Evolutionary conservation across 1,140 invertebrate genomes (phyloP), one percentile per base, ranked within the genome.

Genomic region (Melipona quadrifasciata): DNA sequence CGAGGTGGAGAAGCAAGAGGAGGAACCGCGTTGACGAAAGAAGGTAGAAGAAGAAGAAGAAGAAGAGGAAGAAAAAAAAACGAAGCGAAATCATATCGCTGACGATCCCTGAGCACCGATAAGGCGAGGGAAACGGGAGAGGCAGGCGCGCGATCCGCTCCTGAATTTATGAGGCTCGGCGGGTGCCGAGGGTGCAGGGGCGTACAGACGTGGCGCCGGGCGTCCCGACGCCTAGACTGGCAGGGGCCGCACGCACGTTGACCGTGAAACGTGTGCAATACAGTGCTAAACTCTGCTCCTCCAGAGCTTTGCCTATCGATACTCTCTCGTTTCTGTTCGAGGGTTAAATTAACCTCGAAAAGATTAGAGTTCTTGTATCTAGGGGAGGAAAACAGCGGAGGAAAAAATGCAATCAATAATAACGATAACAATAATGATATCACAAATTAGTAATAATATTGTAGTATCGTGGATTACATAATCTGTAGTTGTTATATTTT

Each of bases 221-320:
- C 90, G 89, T 92, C 90, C 86, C 91, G 91, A 92, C 91, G 91
- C 90, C 91, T 85, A 93, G 92, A 92, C 92, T 91, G 70, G 85
- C 84, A 89, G 91, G 92, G 91, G 89, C 92, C 92, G 89, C 92
- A 92, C 92, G 91, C 92, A 92, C 90, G 87, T 91, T 93, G 91
- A 93, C 91, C 92, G 92, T 93, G 92, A 31, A 65, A 65, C 89
- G 78, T 74, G 70, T 27, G 57, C 47, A 71, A 85, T 31, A 34
- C 31, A 31, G 58, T 11, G 34, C 24, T n/a, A 65, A 80, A 85
- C 64, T 64, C 83, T 58, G 55, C 67, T 64, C 34, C 67, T 74
- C 70, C 16, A 27, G 1, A 34, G 47, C 58, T 68, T 53, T 47
- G 65, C 61, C 27, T 34, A 67, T 34, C 47, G 34, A 31, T 61